A percentile compares a stretch with the other conserved stretches of the same genome.
Conservation (phyloP, 2,888 invertebrate species). For the Acanthosepion pharaonis region DNA sequence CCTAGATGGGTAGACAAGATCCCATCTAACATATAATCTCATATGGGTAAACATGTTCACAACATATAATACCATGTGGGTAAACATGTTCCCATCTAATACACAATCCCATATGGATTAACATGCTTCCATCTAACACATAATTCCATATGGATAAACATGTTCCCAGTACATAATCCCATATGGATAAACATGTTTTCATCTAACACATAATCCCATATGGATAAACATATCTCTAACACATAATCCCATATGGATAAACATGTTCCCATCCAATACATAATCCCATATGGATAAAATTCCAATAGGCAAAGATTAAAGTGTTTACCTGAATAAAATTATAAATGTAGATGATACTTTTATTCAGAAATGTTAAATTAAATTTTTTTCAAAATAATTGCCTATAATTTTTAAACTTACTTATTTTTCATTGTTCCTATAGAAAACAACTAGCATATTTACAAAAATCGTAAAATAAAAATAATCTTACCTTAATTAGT, state of each 20-base stretch:
- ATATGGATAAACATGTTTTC: too few relatives aligned
- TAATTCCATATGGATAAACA: too few relatives aligned
- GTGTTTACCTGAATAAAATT: not conserved
- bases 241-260: too few relatives aligned
- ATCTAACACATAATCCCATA: too few relatives aligned
- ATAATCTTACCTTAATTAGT: not conserved
- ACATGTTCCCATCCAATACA: too few relatives aligned
- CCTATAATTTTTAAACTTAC: not conserved
- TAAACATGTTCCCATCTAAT: too few relatives aligned
- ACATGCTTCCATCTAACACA: not conserved
- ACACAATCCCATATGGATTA: not conserved
- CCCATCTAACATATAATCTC: too few relatives aligned
- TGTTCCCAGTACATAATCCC: too few relatives aligned
- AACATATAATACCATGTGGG: too few relatives aligned
- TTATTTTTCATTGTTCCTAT: not conserved
- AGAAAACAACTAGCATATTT: not conserved
- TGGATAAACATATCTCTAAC: too few relatives aligned
- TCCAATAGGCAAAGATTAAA: not conserved
- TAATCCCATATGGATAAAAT: not conserved
- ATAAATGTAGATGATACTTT: not conserved
- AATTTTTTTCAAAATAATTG: not conserved
- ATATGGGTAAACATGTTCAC: too few relatives aligned
- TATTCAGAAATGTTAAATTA: not conserved
- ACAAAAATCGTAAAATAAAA: not conserved
- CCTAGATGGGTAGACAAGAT: too few relatives aligned